Evolutionary conservation across 2,113 vertebrate species (phyloP).

Genomic region (Nibea coibor): DNA sequence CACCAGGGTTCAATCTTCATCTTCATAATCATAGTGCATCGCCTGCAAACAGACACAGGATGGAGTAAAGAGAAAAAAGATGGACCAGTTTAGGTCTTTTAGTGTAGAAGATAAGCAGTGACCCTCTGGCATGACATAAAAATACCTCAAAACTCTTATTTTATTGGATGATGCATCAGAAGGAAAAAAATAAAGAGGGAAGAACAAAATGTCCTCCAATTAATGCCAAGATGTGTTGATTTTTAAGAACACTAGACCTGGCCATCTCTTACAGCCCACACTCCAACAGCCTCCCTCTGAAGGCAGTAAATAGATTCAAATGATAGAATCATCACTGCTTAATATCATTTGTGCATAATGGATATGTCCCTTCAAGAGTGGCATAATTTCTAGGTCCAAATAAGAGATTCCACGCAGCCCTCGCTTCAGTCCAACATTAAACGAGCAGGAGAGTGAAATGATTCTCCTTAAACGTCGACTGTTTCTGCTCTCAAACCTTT

Average conservation of each 20-base stretch:
- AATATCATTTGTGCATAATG: conserved; percentile 22
- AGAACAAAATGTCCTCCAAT: conserved; percentile 65
- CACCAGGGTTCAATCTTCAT: too few relatives aligned
- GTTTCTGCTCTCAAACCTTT: conserved; percentile 7
- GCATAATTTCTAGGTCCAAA: conserved; percentile 7
- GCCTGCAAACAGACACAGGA: conserved; percentile 3
- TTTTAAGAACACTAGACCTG: conserved; percentile 44
- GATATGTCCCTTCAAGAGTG: conserved; percentile 14
- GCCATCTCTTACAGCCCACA: conserved; percentile 61
- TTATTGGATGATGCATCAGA: conserved; percentile 17
- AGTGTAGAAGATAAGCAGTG: background rate
- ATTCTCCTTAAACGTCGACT: conserved; percentile 1
- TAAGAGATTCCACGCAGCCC: conserved; percentile 1
- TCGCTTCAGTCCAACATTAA: conserved; percentile 13
- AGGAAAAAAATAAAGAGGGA: background rate
- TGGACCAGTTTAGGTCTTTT: background rate
- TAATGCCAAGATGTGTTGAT: conserved; percentile 53
- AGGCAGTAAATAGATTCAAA: conserved; percentile 35
- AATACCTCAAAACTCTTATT: conserved; percentile 28
- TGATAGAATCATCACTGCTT: conserved; percentile 21
- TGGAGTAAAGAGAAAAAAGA: background rate
- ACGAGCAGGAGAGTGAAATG: conserved; percentile 19
- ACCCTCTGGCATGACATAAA: conserved; percentile 13
- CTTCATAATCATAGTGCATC: background rate
- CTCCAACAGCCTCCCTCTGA: conserved; percentile 40